Evolutionary conservation across 2,113 vertebrate species (phyloP), one percentile per base, ranked within the genome.

Genomic region (Pollachius pollachius): DNA sequence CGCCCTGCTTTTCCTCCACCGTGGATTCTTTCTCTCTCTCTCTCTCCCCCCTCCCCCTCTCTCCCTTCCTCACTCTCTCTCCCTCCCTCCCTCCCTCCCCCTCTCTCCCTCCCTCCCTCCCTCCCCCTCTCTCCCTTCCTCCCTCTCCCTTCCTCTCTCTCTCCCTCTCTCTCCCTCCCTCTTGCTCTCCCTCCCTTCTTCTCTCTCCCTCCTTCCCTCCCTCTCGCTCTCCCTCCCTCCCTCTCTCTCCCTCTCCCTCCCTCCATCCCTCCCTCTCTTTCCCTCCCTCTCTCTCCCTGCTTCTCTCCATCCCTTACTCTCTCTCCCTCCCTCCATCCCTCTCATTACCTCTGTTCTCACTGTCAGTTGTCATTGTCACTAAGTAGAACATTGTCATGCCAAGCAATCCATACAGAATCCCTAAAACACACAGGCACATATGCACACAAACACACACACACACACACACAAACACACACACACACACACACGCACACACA

Each of bases 311-410:
- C 16, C 17, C 16, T 57, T 16, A 1, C 54, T 57, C 54, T 57
- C 54, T 17, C 54, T 57, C 54, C 13, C 54, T 57, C 54, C 13
- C 54, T 57, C 54, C 17, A 2, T 57, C 54, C 13, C 15, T 5
- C 54, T 77, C 52, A 62, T 25, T 69, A 23, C 75, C 37, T 13
- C 15, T 73, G 72, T 78, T 76, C 56, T 70, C 69, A 70, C 71
- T 64, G 83, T 80, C 61, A 78, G 75, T 70, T 76, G 72, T 80
- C 68, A 71, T 71, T 65, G 70, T 68, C 72, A 30, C 71, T 68
- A 34, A 62, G 61, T 65, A 23, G 67, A 78, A 17, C 63, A 69
- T 30, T 62, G 63, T 62, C 41, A 56, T 62, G 63, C 60, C 41
- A 56, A 59, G 30, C 30, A 30, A 30, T 30, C 30, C 30, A 30